Evolutionary conservation across 2,797 vertebrate species (phyloP), one percentile per base, ranked within the genome.

Genomic region (Myiotriccus ornatus): DNA sequence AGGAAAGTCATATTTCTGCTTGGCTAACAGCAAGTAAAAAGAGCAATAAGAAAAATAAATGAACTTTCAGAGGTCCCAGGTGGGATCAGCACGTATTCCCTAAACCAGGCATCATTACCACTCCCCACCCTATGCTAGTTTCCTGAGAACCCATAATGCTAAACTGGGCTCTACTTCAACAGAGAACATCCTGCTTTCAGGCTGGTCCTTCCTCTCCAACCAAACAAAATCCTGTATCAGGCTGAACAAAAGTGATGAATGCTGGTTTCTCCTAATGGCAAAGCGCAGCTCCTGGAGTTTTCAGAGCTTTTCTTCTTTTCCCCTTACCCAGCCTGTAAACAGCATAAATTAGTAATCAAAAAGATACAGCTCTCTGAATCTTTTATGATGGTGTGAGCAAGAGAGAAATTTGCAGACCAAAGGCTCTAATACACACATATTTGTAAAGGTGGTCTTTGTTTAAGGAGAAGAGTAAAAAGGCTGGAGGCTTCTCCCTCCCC

Each of bases 341-440:
- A 95, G 82, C 91, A 92, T 93, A 97, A 96, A 95, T 96, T 85
- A 96, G 94, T 93, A 96, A 97, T 97, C 94, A 91, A 94, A 97
- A 96, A 95, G 91, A 95, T 82, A 94, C 84, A 81, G 89, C 65
- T 87, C 84, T 90, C 89, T 96, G 84, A 97, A 96, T 96, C 83
- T 95, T 97, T 95, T 60, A 80, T 88, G 88, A 95, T 30, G 37
- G 86, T 92, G 74, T 92, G 86, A 91, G 82, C 27, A 13, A 90
- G 78, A 81, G 80, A 95, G 86, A 96, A 89, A 83, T 91, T 94
- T 93, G 92, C 92, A 84, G 67, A 81, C 93, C 83, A 76, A 73
- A 76, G 43, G 56, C 62, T 84, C 79, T 76, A 95, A 97, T 95
- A 93, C 53, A 90, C 82, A 93, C 63, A 70, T 73, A 88, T 95